Base-by-base conservation (phyloP, 1,140 invertebrate genomes). In the Drosophila bipectinata region DNA sequence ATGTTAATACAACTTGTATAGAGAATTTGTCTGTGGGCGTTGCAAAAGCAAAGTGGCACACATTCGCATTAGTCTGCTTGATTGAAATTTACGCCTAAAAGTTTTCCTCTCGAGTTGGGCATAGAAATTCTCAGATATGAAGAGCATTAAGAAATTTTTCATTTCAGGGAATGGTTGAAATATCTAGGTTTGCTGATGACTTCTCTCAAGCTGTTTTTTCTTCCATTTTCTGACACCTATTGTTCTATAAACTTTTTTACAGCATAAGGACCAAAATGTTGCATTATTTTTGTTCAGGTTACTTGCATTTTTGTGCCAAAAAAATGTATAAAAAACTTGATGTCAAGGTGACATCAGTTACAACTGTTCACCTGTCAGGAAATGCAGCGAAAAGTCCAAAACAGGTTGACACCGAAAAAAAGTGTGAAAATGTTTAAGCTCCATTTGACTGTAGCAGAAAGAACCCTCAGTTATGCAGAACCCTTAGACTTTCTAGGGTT, bases 71-170 rank as follows among this genome's bases (percentile, higher is more conserved):
- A 77, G 56, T 69, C 57, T 61, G 55, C 56, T 57, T 83, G 76
- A 83, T 84, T 83, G 76, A 84, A 84, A 84, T 79, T 84, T 79
- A 84, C 71, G 80, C 79, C 79, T 66, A 39, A 64, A 64, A 83
- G 69, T 71, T 75, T 73, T 26, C 45, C 34, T 30, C 30, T 18
- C 18, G 58, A 78, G 66, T 60, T 54, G 59, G 69, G 26, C 45
- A 45, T 51, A 57, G 52, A 48, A 57, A 69, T 48, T 32, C 69
- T 15, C 67, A 24, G 28, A 39, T 49, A 48, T 48, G 15, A 7
- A 10, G 21, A 39, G 15, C 37, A 34, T 47, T 68, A 68, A 39
- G 51, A 18, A 24, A 68, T 68, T 56, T 51, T 37, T 69, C 24
- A 48, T 51, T 69, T 34, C 12, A 3, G 3, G 10, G 34, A 37